A percentile compares a stretch with the other conserved stretches of the same genome.
phyloP scores from a whole-genome alignment of 2,797 vertebrate genomes.

The Rhyacichthys aspro region DNA sequence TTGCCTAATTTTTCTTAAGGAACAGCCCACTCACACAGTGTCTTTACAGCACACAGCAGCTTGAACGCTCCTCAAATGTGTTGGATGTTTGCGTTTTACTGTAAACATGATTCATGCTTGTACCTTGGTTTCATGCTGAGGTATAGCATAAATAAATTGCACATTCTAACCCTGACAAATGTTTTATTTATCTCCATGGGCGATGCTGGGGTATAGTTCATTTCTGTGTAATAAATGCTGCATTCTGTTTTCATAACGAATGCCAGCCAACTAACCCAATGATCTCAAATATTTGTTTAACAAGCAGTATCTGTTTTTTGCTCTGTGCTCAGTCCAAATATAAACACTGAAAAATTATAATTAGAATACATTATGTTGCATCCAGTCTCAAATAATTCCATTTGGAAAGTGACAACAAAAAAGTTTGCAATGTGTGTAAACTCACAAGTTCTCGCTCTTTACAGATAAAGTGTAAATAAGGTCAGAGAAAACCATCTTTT shows the following conservation, averaged over 20 bases:
- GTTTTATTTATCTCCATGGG: conserved; percentile 36
- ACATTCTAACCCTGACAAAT: conserved; percentile 28
- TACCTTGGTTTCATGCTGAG: conserved; percentile 11
- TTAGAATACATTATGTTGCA: conserved; percentile 19
- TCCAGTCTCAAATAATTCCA: neutral
- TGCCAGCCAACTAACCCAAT: conserved; percentile 42
- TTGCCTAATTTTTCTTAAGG: conserved; percentile 57
- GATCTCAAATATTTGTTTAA: conserved; percentile 39
- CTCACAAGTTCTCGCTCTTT: neutral
- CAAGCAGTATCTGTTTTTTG: conserved; percentile 26
- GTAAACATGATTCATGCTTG: conserved; percentile 1
- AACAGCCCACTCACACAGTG: conserved; percentile 15
- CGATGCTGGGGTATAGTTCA: conserved; percentile 16
- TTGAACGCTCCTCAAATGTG: neutral
- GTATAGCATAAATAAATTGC: conserved; percentile 33
- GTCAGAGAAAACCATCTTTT: too few relatives aligned
- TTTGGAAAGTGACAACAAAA: neutral
- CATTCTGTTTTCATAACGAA: conserved; percentile 33
- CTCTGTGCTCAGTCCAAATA: conserved; percentile 33
- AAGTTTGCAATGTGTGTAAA: neutral
- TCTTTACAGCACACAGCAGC: conserved; percentile 1
- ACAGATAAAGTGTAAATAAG: too few relatives aligned
- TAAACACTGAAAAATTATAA: conserved; percentile 14
- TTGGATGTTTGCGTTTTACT: conserved; percentile 1
- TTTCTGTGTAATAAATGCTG: conserved; percentile 33